phyloP scores from a whole-genome alignment of 2,113 vertebrate species.

The Neolamprologus tretocephalus region DNA sequence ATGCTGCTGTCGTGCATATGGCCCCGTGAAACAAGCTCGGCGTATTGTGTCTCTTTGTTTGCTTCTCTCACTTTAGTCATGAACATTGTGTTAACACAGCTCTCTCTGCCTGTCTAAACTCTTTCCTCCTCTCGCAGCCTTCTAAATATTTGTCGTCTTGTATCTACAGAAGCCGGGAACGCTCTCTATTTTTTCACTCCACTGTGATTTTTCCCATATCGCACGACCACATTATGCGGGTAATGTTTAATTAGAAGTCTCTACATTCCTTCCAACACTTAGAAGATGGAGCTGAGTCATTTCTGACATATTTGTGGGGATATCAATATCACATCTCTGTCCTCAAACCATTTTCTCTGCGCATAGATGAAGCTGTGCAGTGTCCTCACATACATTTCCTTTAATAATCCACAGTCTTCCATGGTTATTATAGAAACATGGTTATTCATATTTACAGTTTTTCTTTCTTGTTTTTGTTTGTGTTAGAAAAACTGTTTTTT shows the following conservation, averaged over 20 bases:
- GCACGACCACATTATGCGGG: neutral
- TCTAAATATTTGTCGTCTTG: neutral
- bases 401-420: neutral
- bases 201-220: neutral
- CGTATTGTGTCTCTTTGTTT: neutral
- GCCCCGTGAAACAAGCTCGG: neutral
- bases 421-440: neutral
- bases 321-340: neutral
- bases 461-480: neutral
- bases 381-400: neutral
- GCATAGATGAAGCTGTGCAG: neutral
- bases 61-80: neutral
- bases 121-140: neutral
- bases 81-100: neutral
- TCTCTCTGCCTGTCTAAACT: neutral
- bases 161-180: neutral
- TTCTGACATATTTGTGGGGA: neutral
- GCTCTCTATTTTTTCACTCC: neutral
- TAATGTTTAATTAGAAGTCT: neutral
- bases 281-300: neutral
- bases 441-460: neutral
- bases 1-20: neutral
- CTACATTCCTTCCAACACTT: neutral
- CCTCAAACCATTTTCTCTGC: neutral
- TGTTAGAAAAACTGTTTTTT: neutral